phyloP scores from a whole-genome alignment of 2,797 vertebrate species.

The Cyprinella venusta region DNA sequence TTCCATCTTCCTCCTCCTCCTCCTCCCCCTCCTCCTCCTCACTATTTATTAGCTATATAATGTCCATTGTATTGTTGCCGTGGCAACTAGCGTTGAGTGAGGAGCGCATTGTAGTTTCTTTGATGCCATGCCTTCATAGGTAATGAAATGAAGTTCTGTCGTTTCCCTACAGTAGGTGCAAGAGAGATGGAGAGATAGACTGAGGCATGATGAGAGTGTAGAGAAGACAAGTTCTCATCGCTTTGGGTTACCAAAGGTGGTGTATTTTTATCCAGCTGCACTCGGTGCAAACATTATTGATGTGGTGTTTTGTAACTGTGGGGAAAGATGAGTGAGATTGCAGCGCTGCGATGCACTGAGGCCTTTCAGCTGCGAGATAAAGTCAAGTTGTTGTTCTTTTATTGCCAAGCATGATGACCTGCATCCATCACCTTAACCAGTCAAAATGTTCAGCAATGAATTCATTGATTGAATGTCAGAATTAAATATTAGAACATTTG shows the following conservation, averaged over 20 bases:
- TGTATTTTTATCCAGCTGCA: slow-evolving; percentile 50
- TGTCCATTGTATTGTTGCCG: slow-evolving; percentile 81
- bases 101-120: slow-evolving; percentile 57
- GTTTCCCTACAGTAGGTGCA: slow-evolving; percentile 39
- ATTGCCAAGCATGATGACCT: not conserved
- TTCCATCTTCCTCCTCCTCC: slow-evolving; percentile 40
- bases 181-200: slow-evolving; percentile 34
- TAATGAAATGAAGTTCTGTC: slow-evolving; percentile 55
- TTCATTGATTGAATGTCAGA: not conserved
- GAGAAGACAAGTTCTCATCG: slow-evolving; percentile 33
- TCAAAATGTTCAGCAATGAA: not conserved
- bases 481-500: not conserved
- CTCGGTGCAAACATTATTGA: slow-evolving; percentile 34
- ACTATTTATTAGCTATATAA: slow-evolving; percentile 76
- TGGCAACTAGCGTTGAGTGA: slow-evolving; percentile 76
- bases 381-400: slow-evolving; percentile 20
- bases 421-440: not conserved
- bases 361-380: slow-evolving; percentile 11
- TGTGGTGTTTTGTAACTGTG: slow-evolving; percentile 41
- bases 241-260: slow-evolving; percentile 56
- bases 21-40: slow-evolving; percentile 47
- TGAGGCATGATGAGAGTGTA: slow-evolving; percentile 55
- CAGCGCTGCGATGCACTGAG: slow-evolving; percentile 8
- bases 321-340: slow-evolving; percentile 29
- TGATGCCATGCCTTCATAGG: slow-evolving; percentile 66